Percentiles rank a stretch among this genome's conserved stretches.
Evolutionary conservation across 92 coral and sea anemone species (phyloP).

Genomic region (Heliopora coerulea): DNA sequence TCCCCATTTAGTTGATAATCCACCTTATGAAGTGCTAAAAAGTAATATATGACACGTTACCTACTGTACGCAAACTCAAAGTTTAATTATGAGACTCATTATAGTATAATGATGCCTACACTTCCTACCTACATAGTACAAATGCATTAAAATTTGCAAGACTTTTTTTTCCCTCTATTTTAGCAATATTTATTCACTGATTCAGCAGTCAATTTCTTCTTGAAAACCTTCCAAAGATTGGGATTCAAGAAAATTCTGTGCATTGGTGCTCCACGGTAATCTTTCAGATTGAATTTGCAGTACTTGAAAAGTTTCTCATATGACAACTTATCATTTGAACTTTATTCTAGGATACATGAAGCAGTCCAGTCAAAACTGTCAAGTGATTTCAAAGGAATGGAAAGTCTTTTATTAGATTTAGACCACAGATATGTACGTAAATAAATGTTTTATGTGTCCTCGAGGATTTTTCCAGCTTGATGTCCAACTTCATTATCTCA

Average conservation of each 20-base stretch:
- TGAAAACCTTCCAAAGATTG: conserved; percentile 52
- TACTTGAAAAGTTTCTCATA: background rate
- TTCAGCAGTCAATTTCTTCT: conserved; percentile 68
- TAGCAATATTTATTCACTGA: conserved; percentile 90
- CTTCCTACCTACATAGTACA: too few species aligned
- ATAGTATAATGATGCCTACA: too few species aligned
- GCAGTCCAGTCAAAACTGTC: conserved; percentile 56
- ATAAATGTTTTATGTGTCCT: too few species aligned
- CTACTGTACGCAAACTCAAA: too few species aligned
- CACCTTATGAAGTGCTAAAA: too few species aligned
- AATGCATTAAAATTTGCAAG: too few species aligned
- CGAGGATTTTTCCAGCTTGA: too few species aligned
- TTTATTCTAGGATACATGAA: conserved; percentile 75
- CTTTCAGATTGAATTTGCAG: background rate
- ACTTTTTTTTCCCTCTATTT: too few species aligned
- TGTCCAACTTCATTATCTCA: too few species aligned
- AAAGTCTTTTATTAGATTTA: conserved; percentile 80
- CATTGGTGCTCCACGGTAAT: conserved; percentile 93
- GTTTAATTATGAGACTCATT: too few species aligned
- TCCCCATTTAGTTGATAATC: too few species aligned
- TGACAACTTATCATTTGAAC: background rate
- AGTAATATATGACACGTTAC: too few species aligned
- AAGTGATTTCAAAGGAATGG: conserved; percentile 39
- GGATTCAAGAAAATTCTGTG: conserved; percentile 84
- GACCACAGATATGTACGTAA: conserved; percentile 92